phyloP scores from a whole-genome alignment of 2,113 vertebrate genomes.

The Phrynosoma blainvillii region DNA sequence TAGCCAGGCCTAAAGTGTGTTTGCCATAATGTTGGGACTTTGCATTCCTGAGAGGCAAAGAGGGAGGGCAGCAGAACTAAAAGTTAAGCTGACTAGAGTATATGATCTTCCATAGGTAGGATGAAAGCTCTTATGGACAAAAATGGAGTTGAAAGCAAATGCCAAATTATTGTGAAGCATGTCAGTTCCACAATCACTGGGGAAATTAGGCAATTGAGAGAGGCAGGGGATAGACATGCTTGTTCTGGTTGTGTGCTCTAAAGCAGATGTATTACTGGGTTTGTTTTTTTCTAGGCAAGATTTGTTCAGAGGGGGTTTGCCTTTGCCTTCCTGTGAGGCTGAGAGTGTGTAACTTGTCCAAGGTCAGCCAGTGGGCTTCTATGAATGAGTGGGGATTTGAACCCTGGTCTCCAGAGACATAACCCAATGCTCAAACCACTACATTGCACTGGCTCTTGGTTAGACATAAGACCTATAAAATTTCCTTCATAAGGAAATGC shows the following conservation, averaged over 20 bases:
- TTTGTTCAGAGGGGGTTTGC: too few species aligned
- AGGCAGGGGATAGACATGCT: not conserved
- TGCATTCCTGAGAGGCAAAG: conserved; percentile 3
- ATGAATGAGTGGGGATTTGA: too few species aligned
- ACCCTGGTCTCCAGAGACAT: too few species aligned
- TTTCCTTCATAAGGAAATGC: not conserved
- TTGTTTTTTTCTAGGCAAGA: too few species aligned
- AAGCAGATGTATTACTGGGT: too few species aligned
- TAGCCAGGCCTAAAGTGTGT: not conserved
- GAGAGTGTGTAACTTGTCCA: too few species aligned
- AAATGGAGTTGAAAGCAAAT: conserved; percentile 1
- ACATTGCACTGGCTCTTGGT: too few species aligned
- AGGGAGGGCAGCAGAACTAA: not conserved
- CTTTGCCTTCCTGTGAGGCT: too few species aligned
- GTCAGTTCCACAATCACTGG: not conserved
- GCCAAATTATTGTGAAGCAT: conserved; percentile 2
- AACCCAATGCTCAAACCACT: too few species aligned
- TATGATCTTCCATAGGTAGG: not conserved
- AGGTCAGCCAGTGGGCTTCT: too few species aligned
- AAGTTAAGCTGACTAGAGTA: not conserved
- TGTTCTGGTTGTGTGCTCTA: too few species aligned
- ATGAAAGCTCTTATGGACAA: not conserved
- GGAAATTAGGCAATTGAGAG: not conserved
- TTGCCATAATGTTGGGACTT: not conserved
- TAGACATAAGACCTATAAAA: not conserved